These are phyloP conservation scores for Pseudorasbora parva DNA, from an alignment of 2,113 vertebrate species.

Conservation along the genomic window DNA sequence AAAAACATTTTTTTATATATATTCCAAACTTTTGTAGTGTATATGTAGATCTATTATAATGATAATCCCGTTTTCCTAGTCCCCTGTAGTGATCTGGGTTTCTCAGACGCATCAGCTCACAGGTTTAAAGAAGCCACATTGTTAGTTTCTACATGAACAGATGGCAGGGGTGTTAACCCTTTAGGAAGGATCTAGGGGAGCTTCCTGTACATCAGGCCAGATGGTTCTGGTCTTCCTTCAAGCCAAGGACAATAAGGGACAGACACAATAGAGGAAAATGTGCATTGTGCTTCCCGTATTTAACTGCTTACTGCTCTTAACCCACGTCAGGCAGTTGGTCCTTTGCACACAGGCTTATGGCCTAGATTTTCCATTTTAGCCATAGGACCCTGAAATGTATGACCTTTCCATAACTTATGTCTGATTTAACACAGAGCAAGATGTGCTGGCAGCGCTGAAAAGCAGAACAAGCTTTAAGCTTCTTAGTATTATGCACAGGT, in stretches of 20 bases:
- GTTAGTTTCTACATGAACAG: constrained; percentile 48
- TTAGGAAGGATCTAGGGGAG: constrained; percentile 47
- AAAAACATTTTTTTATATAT: too few species aligned
- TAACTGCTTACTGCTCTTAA: constrained; percentile 1
- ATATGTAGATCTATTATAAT: background rate
- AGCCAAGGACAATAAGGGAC: constrained; percentile 44
- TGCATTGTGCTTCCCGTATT: background rate
- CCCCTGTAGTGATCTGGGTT: background rate
- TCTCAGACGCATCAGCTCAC: background rate
- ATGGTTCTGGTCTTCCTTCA: constrained; percentile 44
- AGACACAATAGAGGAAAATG: constrained; percentile 40
- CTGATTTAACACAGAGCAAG: background rate
- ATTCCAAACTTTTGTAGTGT: background rate
- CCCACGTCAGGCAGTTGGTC: background rate
- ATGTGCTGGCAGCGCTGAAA: background rate
- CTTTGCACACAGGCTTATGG: background rate
- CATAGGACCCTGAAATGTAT: background rate
- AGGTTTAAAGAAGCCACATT: constrained; percentile 26
- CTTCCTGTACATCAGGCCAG: constrained; percentile 58
- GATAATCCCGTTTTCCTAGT: background rate
- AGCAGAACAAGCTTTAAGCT: constrained; percentile 2
- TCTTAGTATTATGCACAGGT: background rate
- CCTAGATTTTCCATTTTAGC: background rate
- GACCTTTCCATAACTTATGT: background rate
- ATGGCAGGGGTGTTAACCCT: constrained; percentile 56